Conservation (phyloP, 1,140 invertebrate species). For the Scaptomyza hsui region DNA sequence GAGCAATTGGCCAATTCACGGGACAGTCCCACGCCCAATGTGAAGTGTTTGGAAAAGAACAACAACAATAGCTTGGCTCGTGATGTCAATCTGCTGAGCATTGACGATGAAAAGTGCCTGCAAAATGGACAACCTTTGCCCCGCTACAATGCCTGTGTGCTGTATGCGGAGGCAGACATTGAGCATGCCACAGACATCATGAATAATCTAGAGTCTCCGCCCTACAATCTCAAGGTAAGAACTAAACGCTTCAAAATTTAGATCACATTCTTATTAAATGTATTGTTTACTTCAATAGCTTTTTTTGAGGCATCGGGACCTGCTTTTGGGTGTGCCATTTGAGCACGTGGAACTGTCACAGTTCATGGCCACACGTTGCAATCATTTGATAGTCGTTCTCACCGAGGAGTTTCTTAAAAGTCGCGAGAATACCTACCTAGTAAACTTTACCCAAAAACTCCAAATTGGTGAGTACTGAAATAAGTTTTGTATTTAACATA, state of each 20-base stretch:
- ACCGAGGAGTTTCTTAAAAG: conserved; percentile 89
- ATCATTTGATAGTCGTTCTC: conserved; percentile 89
- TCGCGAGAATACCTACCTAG: conserved; percentile 88
- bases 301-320: conserved; percentile 88
- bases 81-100: conserved; percentile 53
- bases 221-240: conserved; percentile 86
- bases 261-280: neutral
- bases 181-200: conserved; percentile 87
- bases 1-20: conserved; percentile 51
- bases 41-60: conserved; percentile 50
- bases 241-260: neutral
- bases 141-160: conserved; percentile 89
- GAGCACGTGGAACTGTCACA: conserved; percentile 89
- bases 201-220: conserved; percentile 86
- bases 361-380: conserved; percentile 90
- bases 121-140: conserved; percentile 85
- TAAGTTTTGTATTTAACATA: neutral
- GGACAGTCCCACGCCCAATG: conserved; percentile 40
- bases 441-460: conserved; percentile 89
- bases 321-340: conserved; percentile 87
- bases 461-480: conserved; percentile 85
- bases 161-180: conserved; percentile 89
- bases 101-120: conserved; percentile 79
- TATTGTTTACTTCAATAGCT: conserved; percentile 84
- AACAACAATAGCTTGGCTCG: conserved; percentile 59